Conservation (phyloP, 2,113 vertebrate genomes). For the Bufo bufo region DNA sequence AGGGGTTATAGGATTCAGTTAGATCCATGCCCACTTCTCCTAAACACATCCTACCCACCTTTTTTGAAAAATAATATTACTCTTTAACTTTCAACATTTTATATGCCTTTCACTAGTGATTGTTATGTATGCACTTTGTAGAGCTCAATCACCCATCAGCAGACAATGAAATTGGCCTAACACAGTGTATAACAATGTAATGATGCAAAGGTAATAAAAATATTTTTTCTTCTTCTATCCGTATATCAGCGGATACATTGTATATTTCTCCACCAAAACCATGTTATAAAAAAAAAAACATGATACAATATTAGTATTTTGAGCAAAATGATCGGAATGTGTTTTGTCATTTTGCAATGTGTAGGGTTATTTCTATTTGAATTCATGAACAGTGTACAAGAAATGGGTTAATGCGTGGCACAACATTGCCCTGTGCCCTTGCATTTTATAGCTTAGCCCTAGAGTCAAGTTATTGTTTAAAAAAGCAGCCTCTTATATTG, state of each 20-base stretch:
- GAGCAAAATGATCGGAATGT: not conserved
- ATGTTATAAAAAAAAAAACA: not conserved
- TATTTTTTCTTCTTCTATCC: not conserved
- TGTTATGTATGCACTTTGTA: not conserved
- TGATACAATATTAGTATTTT: not conserved
- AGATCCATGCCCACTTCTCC: no score
- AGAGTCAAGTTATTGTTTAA: slow-evolving; percentile 25
- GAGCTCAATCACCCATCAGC: not conserved
- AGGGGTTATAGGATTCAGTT: no score
- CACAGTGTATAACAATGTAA: not conserved
- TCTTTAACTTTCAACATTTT: not conserved
- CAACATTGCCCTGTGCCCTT: not conserved
- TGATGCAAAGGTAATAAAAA: not conserved
- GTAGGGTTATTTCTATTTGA: not conserved
- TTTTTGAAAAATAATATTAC: not conserved
- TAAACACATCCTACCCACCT: no score
- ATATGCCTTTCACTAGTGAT: not conserved
- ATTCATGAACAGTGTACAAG: not conserved
- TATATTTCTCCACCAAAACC: not conserved
- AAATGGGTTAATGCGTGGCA: not conserved
- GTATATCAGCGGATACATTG: not conserved
- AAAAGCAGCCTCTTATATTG: not conserved
- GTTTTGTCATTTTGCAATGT: not conserved
- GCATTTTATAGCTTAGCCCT: slow-evolving; percentile 25
- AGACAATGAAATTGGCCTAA: not conserved